Conservation (phyloP, 2,113 vertebrate species). For the Panthera uncia region DNA sequence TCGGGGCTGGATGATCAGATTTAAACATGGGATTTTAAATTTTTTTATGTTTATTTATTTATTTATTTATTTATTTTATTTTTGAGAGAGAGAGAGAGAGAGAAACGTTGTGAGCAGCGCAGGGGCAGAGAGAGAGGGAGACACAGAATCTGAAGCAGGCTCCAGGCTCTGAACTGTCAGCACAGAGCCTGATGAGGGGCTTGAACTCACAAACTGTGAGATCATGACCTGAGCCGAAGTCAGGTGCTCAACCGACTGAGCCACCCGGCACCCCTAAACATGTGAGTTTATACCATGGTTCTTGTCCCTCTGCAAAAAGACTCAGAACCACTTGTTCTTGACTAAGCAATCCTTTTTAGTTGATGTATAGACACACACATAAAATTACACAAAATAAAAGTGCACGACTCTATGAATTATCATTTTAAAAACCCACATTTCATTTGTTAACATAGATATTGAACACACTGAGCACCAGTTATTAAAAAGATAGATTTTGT, state of each 20-base stretch:
- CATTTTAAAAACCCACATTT: background rate
- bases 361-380: background rate
- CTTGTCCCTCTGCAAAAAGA: background rate
- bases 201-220: too few species aligned
- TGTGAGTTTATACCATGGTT: background rate
- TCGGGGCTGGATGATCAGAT: background rate
- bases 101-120: too few species aligned
- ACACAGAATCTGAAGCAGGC: too few species aligned
- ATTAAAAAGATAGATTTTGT: background rate
- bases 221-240: too few species aligned
- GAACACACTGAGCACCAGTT: background rate
- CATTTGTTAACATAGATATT: background rate
- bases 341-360: background rate
- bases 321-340: background rate
- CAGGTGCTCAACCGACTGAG: too few species aligned
- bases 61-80: too few species aligned
- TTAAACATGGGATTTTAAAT: background rate
- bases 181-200: too few species aligned
- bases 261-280: background rate
- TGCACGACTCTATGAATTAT: background rate
- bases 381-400: background rate
- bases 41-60: too few species aligned
- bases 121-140: too few species aligned
- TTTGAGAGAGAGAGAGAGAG: too few species aligned
- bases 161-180: too few species aligned